Base-by-base conservation (phyloP, 2,888 invertebrate species). In the Nysson spinosus region DNA sequence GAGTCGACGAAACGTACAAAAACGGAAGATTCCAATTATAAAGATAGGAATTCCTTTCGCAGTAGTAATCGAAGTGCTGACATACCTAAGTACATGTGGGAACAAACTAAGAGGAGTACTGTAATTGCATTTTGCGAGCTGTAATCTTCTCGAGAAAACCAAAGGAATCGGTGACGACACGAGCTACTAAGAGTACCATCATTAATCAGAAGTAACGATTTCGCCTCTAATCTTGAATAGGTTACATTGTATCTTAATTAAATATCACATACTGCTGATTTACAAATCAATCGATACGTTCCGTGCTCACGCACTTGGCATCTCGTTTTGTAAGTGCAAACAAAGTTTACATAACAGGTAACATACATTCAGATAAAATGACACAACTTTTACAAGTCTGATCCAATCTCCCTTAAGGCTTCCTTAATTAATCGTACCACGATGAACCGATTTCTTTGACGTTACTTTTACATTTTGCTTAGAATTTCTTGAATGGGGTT, bases 211-310 rank as follows among this genome's bases (percentile, higher is more conserved):
- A 6, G 16, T 34, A 43, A 24, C 17, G 16, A 24, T 35, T 52
- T 17, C 12, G 26, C 7, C 2, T 17, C 43, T 34, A 43, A 52
- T 43, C 26, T 22, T 14, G 20, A 14, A 35, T 17, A 28, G 7
- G 16, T 7, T 3, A 5, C 4, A 7, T 11, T 47, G 17, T 26
- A 43, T 49, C 28, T 35, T 42, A 49, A 57, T 57, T 50, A 43
- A 57, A 49, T 26, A 56, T 47, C 47, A 30, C 11, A 22, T 32
- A 40, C 4, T 7, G 11, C 12, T 12, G n/a, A 28, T 6, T 24
- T 24, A 5, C 24, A 24, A n/a, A n/a, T n/a, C n/a, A n/a, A n/a
- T n/a, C n/a, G n/a, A n/a, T n/a, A n/a, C n/a, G n/a, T n/a, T n/a
- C n/a, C n/a, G n/a, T n/a, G n/a, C n/a, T n/a, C n/a, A n/a, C n/a